Evolutionary conservation across 2,113 vertebrate genomes (phyloP).

Genomic region (Lampris megalopsis): DNA sequence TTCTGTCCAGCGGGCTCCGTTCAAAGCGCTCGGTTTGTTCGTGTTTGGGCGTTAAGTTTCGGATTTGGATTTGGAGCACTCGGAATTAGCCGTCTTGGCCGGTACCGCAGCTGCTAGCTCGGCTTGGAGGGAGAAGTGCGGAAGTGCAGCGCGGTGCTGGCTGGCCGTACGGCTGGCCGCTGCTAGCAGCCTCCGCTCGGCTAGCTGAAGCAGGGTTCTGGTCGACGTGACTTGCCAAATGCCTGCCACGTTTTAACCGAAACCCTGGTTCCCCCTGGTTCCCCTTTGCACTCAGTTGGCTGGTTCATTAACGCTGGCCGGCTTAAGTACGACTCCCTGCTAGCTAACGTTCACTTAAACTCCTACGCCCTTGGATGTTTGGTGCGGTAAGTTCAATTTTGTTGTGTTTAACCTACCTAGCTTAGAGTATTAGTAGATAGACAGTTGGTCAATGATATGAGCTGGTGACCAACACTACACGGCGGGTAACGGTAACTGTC

Average conservation of each 20-base stretch:
- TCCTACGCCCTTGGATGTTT: slow-evolving; percentile 61
- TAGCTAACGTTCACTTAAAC: not conserved
- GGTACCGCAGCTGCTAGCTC: too few species aligned
- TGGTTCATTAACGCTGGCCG: not conserved
- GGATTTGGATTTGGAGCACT: too few species aligned
- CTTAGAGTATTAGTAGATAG: too few species aligned
- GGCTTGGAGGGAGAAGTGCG: not conserved
- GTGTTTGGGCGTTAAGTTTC: too few species aligned
- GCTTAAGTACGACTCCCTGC: not conserved
- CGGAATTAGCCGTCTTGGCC: too few species aligned
- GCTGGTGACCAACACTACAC: too few species aligned
- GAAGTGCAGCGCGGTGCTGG: not conserved
- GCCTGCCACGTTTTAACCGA: slow-evolving; percentile 8
- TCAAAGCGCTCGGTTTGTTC: too few species aligned
- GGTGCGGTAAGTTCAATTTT: slow-evolving; percentile 60
- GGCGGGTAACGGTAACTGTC: too few species aligned
- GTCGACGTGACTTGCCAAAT: slow-evolving; percentile 47
- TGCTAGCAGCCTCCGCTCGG: slow-evolving; percentile 58
- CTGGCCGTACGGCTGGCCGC: not conserved
- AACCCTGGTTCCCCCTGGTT: not conserved
- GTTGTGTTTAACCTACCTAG: too few species aligned
- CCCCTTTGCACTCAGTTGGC: not conserved
- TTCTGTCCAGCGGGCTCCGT: too few species aligned
- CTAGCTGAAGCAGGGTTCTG: slow-evolving; percentile 9
- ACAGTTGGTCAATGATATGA: too few species aligned